These are phyloP conservation scores for Frankliniella intonsa DNA, from an alignment of 2,888 invertebrate species.

Conservation along the genomic window DNA sequence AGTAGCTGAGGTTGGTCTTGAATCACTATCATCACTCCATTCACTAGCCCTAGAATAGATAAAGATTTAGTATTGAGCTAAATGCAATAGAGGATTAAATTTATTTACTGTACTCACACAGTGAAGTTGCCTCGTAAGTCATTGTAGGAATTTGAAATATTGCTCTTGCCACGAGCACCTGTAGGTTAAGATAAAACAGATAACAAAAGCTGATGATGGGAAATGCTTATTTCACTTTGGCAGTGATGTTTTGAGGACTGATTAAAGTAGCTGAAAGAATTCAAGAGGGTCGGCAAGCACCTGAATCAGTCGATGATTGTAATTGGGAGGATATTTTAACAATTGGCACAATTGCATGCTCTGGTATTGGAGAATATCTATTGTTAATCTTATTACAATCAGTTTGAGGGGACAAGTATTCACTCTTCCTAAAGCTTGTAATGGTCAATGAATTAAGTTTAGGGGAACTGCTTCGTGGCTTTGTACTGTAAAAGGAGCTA, in stretches of 20 bases:
- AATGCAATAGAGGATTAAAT: neutral
- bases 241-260: neutral
- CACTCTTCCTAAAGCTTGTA: no score
- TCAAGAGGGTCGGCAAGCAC: neutral
- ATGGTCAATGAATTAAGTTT: neutral
- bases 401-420: no score
- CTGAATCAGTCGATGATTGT: no score
- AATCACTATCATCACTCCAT: conserved; percentile 13
- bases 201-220: neutral
- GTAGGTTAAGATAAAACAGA: neutral
- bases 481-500: neutral
- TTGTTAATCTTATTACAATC: no score
- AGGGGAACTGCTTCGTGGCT: neutral
- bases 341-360: neutral
- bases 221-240: neutral
- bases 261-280: neutral
- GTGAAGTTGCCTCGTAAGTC: conserved; percentile 7
- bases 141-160: conserved; percentile 13
- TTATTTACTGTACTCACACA: neutral
- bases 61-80: neutral
- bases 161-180: conserved; percentile 1
- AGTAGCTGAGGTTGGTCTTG: neutral
- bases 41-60: neutral
- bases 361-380: neutral
- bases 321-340: no score